Conservation (phyloP, 1,140 invertebrate genomes). For the Eupristina koningsbergeri region DNA sequence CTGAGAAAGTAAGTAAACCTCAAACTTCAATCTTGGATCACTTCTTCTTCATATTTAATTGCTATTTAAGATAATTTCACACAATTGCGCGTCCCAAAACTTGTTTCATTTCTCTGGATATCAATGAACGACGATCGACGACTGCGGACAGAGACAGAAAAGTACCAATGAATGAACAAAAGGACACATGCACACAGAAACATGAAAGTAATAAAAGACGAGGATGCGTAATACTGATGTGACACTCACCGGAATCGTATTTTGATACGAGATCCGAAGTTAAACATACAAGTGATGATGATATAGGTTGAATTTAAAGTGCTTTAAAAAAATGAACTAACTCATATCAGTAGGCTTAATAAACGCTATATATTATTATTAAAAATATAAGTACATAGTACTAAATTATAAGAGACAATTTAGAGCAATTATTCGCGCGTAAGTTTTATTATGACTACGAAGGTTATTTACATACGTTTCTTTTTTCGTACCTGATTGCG, state of each 20-base stretch:
- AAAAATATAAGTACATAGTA: conserved; percentile 36
- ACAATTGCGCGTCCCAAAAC: not conserved
- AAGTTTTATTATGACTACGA: conserved; percentile 48
- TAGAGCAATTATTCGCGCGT: conserved; percentile 49
- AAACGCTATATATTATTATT: conserved; percentile 58
- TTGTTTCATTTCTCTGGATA: not conserved
- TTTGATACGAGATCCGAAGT: conserved; percentile 28
- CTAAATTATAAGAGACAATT: conserved; percentile 44
- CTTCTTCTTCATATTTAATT: not conserved
- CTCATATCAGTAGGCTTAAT: conserved; percentile 66
- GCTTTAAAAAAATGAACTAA: conserved; percentile 70
- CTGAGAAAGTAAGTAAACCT: not conserved
- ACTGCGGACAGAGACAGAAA: not conserved
- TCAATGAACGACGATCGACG: not conserved
- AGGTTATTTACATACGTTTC: conserved; percentile 50
- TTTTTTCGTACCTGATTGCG: conserved; percentile 53
- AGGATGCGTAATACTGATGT: conserved; percentile 13
- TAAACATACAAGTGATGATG: not conserved
- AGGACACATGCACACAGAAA: not conserved
- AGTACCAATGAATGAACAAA: not conserved
- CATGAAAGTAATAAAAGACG: not conserved
- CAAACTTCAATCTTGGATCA: not conserved
- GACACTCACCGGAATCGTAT: conserved; percentile 41
- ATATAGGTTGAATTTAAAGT: conserved; percentile 69
- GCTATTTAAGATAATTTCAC: not conserved